phyloP scores from a whole-genome alignment of 2,888 invertebrate species.

The Cordylochernes scorpioides region DNA sequence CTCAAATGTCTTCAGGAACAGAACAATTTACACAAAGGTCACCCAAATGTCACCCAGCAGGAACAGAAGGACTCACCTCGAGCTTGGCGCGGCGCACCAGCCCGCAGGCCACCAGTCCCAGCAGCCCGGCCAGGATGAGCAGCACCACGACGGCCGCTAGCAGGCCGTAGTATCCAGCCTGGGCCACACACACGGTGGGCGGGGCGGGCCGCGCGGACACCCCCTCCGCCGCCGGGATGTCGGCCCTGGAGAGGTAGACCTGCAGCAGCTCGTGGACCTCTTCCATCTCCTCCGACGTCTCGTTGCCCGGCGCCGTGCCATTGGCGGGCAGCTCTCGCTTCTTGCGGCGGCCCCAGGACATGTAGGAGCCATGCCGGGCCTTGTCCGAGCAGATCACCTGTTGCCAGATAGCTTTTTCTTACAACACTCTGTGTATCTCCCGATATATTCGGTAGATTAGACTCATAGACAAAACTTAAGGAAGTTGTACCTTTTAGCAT shows the following conservation, averaged over 20 bases:
- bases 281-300: conserved; percentile 11
- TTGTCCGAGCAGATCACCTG: conserved; percentile 15
- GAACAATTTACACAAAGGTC: no score
- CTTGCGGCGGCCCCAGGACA: conserved; percentile 15
- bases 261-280: conserved; percentile 16
- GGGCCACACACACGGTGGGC: conserved; percentile 38
- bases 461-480: no score
- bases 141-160: conserved; percentile 47
- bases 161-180: conserved; percentile 54
- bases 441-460: no score
- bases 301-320: not conserved
- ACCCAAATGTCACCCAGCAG: no score
- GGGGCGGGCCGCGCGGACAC: no score
- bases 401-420: no score
- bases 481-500: no score
- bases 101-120: conserved; percentile 41
- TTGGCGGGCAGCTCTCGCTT: conserved; percentile 3
- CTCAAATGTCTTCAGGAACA: no score
- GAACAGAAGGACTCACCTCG: conserved; percentile 4
- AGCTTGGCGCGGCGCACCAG: conserved; percentile 30
- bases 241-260: conserved; percentile 15
- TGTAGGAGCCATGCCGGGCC: conserved; percentile 12
- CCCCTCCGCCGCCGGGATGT: conserved; percentile 11
- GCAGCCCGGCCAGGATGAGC: conserved; percentile 41
- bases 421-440: no score